phyloP scores from a whole-genome alignment of 2,797 vertebrate species.

The Malacoraja senta region DNA sequence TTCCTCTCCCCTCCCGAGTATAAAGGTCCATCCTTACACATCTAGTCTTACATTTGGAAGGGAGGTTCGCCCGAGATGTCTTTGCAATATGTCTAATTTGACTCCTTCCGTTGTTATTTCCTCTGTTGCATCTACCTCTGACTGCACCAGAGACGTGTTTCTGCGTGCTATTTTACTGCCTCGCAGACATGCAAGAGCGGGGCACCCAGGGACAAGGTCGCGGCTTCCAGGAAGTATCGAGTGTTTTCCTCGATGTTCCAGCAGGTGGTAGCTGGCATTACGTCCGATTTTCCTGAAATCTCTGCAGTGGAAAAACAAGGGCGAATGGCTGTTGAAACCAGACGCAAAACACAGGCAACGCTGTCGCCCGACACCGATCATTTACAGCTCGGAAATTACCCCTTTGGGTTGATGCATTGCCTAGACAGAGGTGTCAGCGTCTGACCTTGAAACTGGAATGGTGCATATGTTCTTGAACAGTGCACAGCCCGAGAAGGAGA shows the following conservation, averaged over 20 bases:
- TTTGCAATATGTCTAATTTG: background rate
- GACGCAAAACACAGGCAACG: background rate
- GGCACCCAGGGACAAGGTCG: background rate
- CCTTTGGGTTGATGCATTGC: background rate
- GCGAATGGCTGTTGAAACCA: background rate
- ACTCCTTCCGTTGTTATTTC: background rate
- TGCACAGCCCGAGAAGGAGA: background rate
- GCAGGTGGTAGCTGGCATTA: conserved; percentile 14
- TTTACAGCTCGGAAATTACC: background rate
- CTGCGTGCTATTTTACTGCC: background rate
- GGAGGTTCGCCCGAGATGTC: background rate
- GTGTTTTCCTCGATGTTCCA: background rate
- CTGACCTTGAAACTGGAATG: background rate
- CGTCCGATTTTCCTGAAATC: background rate
- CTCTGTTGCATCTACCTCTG: background rate
- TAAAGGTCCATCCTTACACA: background rate
- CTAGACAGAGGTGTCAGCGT: background rate
- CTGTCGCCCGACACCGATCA: no score
- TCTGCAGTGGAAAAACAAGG: background rate
- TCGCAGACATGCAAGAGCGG: no score
- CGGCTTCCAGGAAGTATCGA: background rate
- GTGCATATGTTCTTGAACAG: background rate
- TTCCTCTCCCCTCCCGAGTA: background rate
- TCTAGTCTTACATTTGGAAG: background rate
- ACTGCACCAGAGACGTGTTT: background rate